Evolutionary conservation across 1,140 invertebrate species (phyloP).

Genomic region (Metopolophium dirhodum): DNA sequence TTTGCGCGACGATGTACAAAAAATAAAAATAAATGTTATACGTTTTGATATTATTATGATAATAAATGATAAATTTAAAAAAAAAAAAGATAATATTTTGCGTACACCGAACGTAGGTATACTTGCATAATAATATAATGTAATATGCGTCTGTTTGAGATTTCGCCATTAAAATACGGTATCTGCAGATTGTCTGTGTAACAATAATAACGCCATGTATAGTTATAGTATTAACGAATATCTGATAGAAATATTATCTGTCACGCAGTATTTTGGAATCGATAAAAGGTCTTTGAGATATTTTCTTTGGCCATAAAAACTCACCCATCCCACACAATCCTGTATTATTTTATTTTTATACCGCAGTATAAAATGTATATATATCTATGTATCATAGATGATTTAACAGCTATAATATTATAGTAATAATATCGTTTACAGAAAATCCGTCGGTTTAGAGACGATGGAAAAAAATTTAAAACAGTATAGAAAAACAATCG

Average conservation of each 20-base stretch:
- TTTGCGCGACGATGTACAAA: not conserved
- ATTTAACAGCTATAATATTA: not conserved
- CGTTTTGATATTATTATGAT: not conserved
- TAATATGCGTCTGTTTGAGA: not conserved
- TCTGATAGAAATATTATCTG: not conserved
- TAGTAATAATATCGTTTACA: not conserved
- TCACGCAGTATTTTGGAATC: no score
- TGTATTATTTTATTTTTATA: not conserved
- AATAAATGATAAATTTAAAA: not conserved
- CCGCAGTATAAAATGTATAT: not conserved
- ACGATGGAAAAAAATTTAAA: not conserved
- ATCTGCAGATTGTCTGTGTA: not conserved
- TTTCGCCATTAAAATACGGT: not conserved
- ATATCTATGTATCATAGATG: no score
- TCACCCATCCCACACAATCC: not conserved
- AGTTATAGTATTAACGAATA: not conserved
- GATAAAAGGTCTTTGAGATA: not conserved
- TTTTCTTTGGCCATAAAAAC: not conserved
- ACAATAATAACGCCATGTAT: not conserved
- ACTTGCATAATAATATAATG: no score
- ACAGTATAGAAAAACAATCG: not conserved
- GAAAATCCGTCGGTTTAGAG: not conserved
- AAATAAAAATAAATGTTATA: not conserved
- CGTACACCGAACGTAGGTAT: not conserved
- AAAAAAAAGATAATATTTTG: not conserved